Percentiles rank a stretch among this genome's conserved stretches.
phyloP scores from a whole-genome alignment of 2,113 vertebrate species.

The Heterochromis multidens region DNA sequence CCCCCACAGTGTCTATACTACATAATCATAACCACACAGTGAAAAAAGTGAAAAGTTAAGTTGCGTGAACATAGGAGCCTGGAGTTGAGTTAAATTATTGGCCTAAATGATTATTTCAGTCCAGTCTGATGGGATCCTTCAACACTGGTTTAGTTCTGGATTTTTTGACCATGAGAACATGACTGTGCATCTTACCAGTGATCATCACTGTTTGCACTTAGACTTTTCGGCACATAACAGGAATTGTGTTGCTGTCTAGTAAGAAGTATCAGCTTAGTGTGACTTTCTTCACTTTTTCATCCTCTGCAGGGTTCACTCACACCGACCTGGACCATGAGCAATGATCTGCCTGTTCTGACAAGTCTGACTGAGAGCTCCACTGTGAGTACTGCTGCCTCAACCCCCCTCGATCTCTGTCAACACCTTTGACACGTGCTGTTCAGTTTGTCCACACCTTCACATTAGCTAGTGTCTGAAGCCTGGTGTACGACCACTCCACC shows the following conservation, averaged over 20 bases:
- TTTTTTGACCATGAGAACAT: neutral
- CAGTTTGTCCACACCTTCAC: neutral
- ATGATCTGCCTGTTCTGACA: conserved; percentile 85
- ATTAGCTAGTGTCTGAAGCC: neutral
- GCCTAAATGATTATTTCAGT: neutral
- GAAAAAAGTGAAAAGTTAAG: neutral
- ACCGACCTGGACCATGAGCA: conserved; percentile 85
- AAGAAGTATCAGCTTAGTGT: neutral
- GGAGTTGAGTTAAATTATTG: neutral
- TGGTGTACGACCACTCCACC: neutral
- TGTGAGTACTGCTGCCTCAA: conserved; percentile 73
- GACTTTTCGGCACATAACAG: neutral
- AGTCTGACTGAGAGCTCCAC: conserved; percentile 83
- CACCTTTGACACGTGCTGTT: neutral
- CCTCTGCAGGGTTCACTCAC: conserved; percentile 63
- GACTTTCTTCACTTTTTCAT: neutral
- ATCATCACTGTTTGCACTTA: neutral
- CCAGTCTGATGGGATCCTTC: neutral
- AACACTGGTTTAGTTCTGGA: neutral
- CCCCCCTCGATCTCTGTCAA: neutral
- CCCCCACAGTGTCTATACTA: too few relatives aligned
- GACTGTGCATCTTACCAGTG: neutral
- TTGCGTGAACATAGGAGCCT: neutral
- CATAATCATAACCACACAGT: too few relatives aligned
- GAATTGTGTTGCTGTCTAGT: neutral